phyloP scores from a whole-genome alignment of 2,888 invertebrate species.

The Fissipunctia ypsillon region DNA sequence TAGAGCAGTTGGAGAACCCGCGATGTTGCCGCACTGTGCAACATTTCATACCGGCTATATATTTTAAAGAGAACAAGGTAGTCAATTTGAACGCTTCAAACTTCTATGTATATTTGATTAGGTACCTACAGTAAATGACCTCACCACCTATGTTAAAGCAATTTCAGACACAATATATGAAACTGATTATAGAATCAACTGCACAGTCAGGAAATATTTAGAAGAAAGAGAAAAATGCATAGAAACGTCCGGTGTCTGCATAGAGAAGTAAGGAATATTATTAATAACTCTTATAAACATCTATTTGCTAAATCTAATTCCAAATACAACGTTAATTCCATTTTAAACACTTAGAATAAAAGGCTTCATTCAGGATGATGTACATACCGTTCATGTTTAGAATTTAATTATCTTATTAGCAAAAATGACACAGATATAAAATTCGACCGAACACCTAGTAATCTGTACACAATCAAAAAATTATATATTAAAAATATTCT shows the following conservation, averaged over 20 bases:
- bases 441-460: conserved; percentile 78
- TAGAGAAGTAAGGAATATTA: conserved; percentile 59
- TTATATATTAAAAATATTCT: conserved; percentile 83
- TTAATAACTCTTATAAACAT: conserved; percentile 62
- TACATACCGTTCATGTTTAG: conserved; percentile 55
- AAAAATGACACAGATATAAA: conserved; percentile 74
- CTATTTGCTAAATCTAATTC: conserved; percentile 64
- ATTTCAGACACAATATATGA: conserved; percentile 55
- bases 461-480: conserved; percentile 76
- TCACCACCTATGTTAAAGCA: conserved; percentile 49
- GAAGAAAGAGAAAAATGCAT: conserved; percentile 45
- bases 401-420: conserved; percentile 67
- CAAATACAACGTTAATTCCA: conserved; percentile 63
- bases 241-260: conserved; percentile 44
- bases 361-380: conserved; percentile 61
- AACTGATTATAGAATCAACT: conserved; percentile 70
- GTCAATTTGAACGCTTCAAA: conserved; percentile 12
- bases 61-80: conserved; percentile 32
- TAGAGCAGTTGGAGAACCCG: conserved; percentile 42
- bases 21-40: conserved; percentile 51
- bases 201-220: conserved; percentile 60
- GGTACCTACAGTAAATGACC: conserved; percentile 66
- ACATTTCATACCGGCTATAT: conserved; percentile 34
- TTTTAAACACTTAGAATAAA: conserved; percentile 68
- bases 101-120: conserved; percentile 1